Conservation (phyloP, 2,113 vertebrate genomes). For the Geothlypis trichas region DNA sequence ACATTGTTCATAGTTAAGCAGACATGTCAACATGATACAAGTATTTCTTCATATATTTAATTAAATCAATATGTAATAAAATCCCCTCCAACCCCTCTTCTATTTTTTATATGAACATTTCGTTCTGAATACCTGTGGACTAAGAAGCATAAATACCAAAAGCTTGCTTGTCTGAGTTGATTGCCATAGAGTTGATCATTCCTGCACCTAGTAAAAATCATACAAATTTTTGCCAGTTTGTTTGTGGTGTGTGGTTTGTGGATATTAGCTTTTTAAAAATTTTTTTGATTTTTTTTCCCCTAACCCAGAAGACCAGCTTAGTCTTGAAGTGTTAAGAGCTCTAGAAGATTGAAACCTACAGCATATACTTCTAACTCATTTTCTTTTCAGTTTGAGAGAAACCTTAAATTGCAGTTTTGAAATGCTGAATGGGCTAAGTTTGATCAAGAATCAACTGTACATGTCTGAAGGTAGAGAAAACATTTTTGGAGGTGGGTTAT, state of each 20-base stretch:
- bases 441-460: background rate
- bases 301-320: background rate
- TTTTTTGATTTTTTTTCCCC: fast-evolving
- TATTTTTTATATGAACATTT: background rate
- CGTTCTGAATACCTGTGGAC: background rate
- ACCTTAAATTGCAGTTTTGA: background rate
- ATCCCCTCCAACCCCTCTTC: fast-evolving
- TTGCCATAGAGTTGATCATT: background rate
- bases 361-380: background rate
- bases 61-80: background rate
- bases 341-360: background rate
- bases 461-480: background rate
- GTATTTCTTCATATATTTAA: background rate
- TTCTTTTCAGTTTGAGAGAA: background rate
- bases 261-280: background rate
- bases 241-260: background rate
- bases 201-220: background rate
- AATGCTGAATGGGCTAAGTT: background rate
- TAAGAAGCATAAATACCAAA: background rate
- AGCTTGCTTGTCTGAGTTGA: background rate
- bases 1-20: background rate
- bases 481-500: background rate
- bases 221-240: background rate
- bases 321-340: background rate
- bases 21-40: background rate